These are phyloP conservation scores for Radopholus similis DNA, from an alignment of 1,140 invertebrate genomes.

Conservation along the genomic window DNA sequence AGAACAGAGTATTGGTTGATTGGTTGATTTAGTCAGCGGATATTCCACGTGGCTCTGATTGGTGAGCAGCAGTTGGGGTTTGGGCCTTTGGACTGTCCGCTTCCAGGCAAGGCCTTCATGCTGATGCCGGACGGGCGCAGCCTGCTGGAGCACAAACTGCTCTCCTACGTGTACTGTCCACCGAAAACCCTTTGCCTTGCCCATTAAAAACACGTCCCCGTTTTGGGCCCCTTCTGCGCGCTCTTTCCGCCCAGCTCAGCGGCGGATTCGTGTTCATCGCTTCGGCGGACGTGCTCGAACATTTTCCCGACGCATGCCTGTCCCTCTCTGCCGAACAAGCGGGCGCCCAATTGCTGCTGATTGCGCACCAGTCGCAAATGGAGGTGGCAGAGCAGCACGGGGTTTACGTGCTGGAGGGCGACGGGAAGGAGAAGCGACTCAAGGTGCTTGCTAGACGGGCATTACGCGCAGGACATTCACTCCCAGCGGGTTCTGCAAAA, in stretches of 20 bases:
- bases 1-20: not conserved
- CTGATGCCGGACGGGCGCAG: conserved; percentile 10
- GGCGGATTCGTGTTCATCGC: conserved; percentile 8
- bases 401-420: conserved; percentile 3
- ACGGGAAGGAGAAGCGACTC: not conserved
- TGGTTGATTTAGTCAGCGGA: conserved; percentile 2
- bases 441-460: not conserved
- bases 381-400: conserved; percentile 10
- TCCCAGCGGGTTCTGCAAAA: not conserved
- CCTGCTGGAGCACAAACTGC: conserved; percentile 13
- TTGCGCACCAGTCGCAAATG: conserved; percentile 7
- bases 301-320: not conserved
- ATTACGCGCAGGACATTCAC: not conserved
- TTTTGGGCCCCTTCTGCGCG: conserved; percentile 5
- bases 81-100: not conserved
- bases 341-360: not conserved
- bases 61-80: not conserved
- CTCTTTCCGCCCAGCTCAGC: not conserved
- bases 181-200: not conserved
- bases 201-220: not conserved
- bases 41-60: conserved; percentile 9
- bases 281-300: conserved; percentile 12
- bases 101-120: conserved; percentile 15
- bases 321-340: not conserved
- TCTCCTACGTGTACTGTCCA: not conserved